Evolutionary conservation across 2,888 invertebrate genomes (phyloP).

Genomic region (Scrobipalpa atriplicella): DNA sequence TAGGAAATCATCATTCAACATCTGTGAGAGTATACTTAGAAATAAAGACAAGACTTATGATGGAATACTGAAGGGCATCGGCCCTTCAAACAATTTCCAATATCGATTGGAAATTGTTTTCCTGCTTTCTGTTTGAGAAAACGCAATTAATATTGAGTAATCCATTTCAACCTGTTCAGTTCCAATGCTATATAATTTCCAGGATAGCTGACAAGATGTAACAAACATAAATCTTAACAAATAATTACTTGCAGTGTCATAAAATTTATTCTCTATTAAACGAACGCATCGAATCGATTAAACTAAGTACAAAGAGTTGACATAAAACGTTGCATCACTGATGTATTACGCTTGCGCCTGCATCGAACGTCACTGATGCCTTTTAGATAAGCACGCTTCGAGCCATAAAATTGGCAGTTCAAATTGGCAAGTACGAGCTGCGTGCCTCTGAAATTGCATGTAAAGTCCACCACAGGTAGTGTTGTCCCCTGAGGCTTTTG

Average conservation of each 20-base stretch:
- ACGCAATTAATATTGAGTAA: background rate
- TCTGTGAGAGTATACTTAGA: too few relatives aligned
- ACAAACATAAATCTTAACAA: too few relatives aligned
- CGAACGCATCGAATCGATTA: background rate
- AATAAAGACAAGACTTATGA: background rate
- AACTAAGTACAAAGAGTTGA: background rate
- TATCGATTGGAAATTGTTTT: conserved; percentile 3
- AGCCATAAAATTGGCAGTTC: background rate
- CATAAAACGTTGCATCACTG: conserved; percentile 1
- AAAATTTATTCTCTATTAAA: too few relatives aligned
- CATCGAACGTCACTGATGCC: conserved; percentile 6
- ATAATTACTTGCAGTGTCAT: too few relatives aligned
- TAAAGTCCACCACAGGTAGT: background rate
- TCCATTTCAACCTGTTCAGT: background rate
- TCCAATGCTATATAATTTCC: too few relatives aligned
- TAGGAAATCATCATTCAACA: too few relatives aligned
- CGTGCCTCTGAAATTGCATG: conserved; percentile 24
- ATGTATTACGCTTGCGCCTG: background rate
- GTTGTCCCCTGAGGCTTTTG: too few relatives aligned
- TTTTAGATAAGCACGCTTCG: conserved; percentile 3
- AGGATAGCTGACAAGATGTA: too few relatives aligned
- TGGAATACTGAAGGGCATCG: background rate
- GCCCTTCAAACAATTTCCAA: too few relatives aligned
- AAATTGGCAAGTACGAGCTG: conserved; percentile 5
- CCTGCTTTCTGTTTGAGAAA: background rate